Base-by-base conservation (phyloP, 1,140 invertebrate genomes). In the Subanguina moxae region DNA sequence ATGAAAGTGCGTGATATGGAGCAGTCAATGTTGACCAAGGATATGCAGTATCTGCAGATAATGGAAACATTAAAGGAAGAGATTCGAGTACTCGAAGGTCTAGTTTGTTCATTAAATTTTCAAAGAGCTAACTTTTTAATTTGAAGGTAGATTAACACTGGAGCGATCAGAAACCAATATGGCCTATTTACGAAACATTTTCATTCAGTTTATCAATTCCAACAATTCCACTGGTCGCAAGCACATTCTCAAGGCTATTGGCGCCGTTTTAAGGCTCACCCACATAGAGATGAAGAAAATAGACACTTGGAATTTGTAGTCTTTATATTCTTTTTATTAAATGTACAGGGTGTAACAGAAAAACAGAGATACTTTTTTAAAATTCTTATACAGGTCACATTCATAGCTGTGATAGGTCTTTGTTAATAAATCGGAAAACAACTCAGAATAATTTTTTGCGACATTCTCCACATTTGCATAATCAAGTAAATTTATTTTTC, bases 171-270 rank as follows among this genome's bases (percentile, higher is more conserved):
- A 82, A n/a, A 66, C 71, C 21, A 80, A 80, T 64, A 68, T 79
- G 32, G 79, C 81, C 58, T 80, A 80, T 74, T 66, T 80, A 15
- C 71, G 78, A 15, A 80, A 80, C 43, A 80, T 82, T 32, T 80
- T 80, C 63, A 70, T 80, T 9, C 80, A 82, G 62, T 80, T 79
- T 57, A 27, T 80, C 19, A 74, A 72, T 61, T 71, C 68, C 13
- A 63, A 25, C 25, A 69, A 30, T 21, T 56, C 65, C 15, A 71
- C 21, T 21, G 70, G 77, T 0, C 62, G 78, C 23, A 68, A 71
- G 62, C 68, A 80, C 65, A 82, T 80, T 23, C 70, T 80, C 19
- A 78, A 74, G 58, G 78, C 80, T 27, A 82, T 82, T 32, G 80
- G 61, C 15, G 62, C 64, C n/a, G 77, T 80, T 9, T 64, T 78